Conservation (phyloP, 1,140 invertebrate species). For the Drosophila sturtevanti region DNA sequence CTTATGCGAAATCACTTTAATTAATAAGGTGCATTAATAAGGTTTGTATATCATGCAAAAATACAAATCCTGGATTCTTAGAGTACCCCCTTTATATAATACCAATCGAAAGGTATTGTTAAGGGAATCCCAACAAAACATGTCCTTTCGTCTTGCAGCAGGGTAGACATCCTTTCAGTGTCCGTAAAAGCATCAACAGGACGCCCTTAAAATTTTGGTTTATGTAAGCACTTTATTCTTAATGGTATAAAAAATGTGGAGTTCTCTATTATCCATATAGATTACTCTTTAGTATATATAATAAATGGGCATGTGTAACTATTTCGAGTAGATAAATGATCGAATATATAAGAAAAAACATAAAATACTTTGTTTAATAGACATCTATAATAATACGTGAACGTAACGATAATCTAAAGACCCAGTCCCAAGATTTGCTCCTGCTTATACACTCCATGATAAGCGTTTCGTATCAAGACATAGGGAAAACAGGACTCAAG, state of each 20-base stretch:
- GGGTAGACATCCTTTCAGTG: too few relatives aligned
- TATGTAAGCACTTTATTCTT: constrained; percentile 73
- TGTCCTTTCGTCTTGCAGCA: too few relatives aligned
- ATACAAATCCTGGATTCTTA: too few relatives aligned
- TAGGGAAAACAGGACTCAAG: constrained; percentile 99
- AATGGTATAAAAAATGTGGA: constrained; percentile 66
- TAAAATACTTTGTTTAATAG: constrained; percentile 41
- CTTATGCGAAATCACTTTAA: too few relatives aligned
- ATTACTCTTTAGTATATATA: constrained; percentile 20
- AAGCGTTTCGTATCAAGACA: constrained; percentile 97
- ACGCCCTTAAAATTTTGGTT: constrained; percentile 29
- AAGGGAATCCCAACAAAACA: neutral
- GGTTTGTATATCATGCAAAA: too few relatives aligned
- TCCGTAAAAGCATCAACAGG: too few relatives aligned
- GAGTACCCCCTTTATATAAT: too few relatives aligned
- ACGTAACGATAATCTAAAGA: constrained; percentile 47
- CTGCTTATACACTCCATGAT: constrained; percentile 96
- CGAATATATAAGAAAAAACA: constrained; percentile 42
- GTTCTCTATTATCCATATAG: constrained; percentile 48
- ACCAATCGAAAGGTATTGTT: neutral
- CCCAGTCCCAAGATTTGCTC: constrained; percentile 85
- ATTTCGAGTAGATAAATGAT: constrained; percentile 46
- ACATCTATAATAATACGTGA: constrained; percentile 27
- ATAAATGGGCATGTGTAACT: constrained; percentile 62
- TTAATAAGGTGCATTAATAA: too few relatives aligned